Base-by-base conservation (phyloP, 2,888 invertebrate species). In the Lithodes maja region DNA sequence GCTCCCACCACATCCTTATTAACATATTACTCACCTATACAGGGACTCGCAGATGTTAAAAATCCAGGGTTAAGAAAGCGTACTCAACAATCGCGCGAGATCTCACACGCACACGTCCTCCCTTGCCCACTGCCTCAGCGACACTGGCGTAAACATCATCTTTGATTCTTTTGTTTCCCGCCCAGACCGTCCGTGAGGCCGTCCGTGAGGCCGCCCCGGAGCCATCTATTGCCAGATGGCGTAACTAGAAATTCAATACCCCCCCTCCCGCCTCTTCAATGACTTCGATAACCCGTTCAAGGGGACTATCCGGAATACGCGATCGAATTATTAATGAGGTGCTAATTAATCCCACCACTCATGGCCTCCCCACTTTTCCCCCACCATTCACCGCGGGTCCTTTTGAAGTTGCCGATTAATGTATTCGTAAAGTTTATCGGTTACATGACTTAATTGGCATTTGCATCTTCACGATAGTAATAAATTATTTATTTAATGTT, bases 231-330 rank as follows among this genome's bases (percentile, higher is more conserved):
- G 77, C 74, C 12, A 53, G 54, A 54, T n/a, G 17, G 17, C n/a
- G 9, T 49, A 74, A 84, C 75, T 54, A 84, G 77, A 84, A 84
- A 84, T 77, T 84, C 84, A 84, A 84, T 84, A 84, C 68, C 49
- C 74, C 75, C 84, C 53, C 54, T 54, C 50, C 54, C 15, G 33
- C 68, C 15, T 61, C 68, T 15, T 15, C 68, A 12, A 7, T 12
- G 15, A 7, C 15, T 12, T 61, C 9, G 71, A 71, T 71, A 71
- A 71, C 71, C 71, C 71, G 71, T 80, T 55, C 54, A 81, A 81
- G 61, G 80, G 61, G 15, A 33, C 17, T 54, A 61, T n/a, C 83
- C 83, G 52, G 83, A 71, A 71, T 71, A 71, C 71, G 71, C 71
- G 3, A 71, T 71, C 71, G 71, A 71, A 71, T n/a, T 17, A 71